Evolutionary conservation across 1,140 invertebrate species (phyloP).

Genomic region (Aricia agestis): DNA sequence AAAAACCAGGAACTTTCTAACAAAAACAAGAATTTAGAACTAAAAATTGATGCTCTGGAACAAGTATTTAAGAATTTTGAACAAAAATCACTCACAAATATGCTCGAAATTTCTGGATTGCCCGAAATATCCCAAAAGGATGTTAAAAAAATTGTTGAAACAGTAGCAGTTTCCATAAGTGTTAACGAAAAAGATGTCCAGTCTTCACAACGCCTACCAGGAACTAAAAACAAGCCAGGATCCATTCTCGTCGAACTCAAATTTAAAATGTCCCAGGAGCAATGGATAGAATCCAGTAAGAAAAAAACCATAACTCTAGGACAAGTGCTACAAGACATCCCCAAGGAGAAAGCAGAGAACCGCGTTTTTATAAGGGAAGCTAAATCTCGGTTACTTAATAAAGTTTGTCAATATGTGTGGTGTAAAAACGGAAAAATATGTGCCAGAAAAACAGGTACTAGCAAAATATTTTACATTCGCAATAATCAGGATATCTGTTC

Average conservation of each 20-base stretch:
- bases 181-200: slow-evolving; percentile 20
- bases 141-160: slow-evolving; percentile 15
- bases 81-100: slow-evolving; percentile 28
- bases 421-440: slow-evolving; percentile 33
- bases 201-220: slow-evolving; percentile 23
- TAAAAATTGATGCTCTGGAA: not conserved
- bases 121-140: slow-evolving; percentile 15
- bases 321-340: slow-evolving; percentile 6
- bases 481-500: not conserved
- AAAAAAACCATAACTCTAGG: too few species aligned
- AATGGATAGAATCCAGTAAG: slow-evolving; percentile 26
- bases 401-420: slow-evolving; percentile 33
- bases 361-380: slow-evolving; percentile 31
- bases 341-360: slow-evolving; percentile 21
- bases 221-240: slow-evolving; percentile 18
- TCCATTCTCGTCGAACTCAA: slow-evolving; percentile 26
- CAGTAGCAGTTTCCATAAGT: slow-evolving; percentile 24
- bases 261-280: slow-evolving; percentile 6
- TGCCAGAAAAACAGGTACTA: slow-evolving; percentile 25
- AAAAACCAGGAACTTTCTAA: slow-evolving; percentile 28
- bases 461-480: slow-evolving; percentile 18
- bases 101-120: slow-evolving; percentile 30
- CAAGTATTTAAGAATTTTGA: slow-evolving; percentile 18
- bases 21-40: slow-evolving; percentile 23
- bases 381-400: slow-evolving; percentile 24